These are phyloP conservation scores for Lepidochitona cinerea DNA, from an alignment of 2,888 invertebrate genomes.

Conservation along the genomic window DNA sequence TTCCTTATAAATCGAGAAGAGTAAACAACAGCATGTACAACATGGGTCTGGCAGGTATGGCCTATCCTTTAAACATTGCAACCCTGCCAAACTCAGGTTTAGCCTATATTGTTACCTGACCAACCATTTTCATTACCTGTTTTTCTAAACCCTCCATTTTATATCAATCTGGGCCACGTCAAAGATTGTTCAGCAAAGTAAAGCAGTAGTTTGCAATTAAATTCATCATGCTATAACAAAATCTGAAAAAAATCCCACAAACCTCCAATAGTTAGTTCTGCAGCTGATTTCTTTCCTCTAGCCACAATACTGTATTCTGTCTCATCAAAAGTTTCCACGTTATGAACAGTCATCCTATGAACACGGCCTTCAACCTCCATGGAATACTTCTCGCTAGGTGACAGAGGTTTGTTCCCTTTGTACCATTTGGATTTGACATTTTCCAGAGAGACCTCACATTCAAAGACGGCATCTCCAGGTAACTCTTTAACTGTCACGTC, in stretches of 20 bases:
- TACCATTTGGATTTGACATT: constrained; percentile 75
- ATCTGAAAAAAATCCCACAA: constrained; percentile 6
- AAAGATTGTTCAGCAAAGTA: too few species aligned
- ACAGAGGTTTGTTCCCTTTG: constrained; percentile 92
- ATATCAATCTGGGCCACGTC: too few species aligned
- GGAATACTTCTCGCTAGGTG: constrained; percentile 70
- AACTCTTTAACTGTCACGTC: constrained; percentile 61
- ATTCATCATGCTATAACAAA: too few species aligned
- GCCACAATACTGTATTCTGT: constrained; percentile 59
- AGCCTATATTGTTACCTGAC: too few species aligned
- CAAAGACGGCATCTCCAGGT: constrained; percentile 72
- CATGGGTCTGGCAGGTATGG: too few species aligned
- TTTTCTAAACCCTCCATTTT: too few species aligned
- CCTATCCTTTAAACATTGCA: too few species aligned
- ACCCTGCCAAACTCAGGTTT: too few species aligned
- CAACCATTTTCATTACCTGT: too few species aligned
- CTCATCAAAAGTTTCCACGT: constrained; percentile 60
- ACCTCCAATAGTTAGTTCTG: constrained; percentile 66
- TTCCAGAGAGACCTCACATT: constrained; percentile 86
- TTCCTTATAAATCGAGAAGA: too few species aligned
- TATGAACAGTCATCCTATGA: constrained; percentile 57
- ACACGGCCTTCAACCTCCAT: constrained; percentile 57
- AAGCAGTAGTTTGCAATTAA: too few species aligned
- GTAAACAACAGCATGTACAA: too few species aligned
- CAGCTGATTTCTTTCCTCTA: constrained; percentile 61